These are phyloP conservation scores for Echiichthys vipera DNA, from an alignment of 2,797 vertebrate species.

Conservation along the genomic window DNA sequence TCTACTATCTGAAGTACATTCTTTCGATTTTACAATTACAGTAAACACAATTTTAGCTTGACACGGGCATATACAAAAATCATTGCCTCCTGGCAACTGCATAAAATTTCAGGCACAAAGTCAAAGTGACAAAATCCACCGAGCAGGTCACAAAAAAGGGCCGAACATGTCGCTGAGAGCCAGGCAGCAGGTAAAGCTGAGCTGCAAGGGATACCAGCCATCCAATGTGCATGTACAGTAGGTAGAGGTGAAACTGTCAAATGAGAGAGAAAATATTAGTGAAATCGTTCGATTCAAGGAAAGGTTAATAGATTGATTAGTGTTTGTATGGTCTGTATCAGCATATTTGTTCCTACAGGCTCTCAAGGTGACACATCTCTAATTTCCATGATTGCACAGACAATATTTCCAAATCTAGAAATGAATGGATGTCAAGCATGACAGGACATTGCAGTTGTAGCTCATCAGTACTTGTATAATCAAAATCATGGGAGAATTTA, in stretches of 20 bases:
- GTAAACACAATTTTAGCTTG: constrained; percentile 38
- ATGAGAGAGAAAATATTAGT: constrained; percentile 39
- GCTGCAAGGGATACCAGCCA: constrained; percentile 27
- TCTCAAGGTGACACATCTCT: neutral
- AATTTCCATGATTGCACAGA: constrained; percentile 39
- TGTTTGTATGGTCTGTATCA: constrained; percentile 1
- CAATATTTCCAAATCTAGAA: constrained; percentile 56
- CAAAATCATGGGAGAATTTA: constrained; percentile 56
- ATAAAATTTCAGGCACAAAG: constrained; percentile 47
- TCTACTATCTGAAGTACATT: constrained; percentile 40
- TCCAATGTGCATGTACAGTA: constrained; percentile 54
- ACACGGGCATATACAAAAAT: constrained; percentile 30
- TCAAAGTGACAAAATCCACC: constrained; percentile 39
- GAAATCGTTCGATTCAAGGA: neutral
- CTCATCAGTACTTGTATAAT: constrained; percentile 51
- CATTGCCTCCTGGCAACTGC: neutral
- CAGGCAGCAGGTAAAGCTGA: constrained; percentile 63
- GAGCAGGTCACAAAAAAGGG: constrained; percentile 23
- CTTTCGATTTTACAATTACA: constrained; percentile 42
- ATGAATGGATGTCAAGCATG: constrained; percentile 47
- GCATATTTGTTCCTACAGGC: constrained; percentile 18
- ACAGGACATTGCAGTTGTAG: constrained; percentile 33
- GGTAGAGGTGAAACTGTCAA: constrained; percentile 54
- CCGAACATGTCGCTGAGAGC: constrained; percentile 35
- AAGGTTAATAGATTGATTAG: constrained; percentile 3